phyloP scores from a whole-genome alignment of 2,888 invertebrate species.

The Sesamia inferens region DNA sequence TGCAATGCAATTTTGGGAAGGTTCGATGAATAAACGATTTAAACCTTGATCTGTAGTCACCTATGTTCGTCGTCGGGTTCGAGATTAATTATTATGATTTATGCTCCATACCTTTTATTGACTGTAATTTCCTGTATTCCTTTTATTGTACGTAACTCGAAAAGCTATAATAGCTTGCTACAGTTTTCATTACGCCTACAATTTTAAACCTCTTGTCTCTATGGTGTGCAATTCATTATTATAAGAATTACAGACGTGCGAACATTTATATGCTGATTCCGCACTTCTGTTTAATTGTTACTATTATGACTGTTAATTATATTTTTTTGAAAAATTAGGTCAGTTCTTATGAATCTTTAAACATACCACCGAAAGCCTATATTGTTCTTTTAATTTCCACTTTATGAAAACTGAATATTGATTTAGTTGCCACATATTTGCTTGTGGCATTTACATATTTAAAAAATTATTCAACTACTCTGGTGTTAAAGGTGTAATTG shows the following conservation, averaged over 20 bases:
- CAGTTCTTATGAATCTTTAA: slow-evolving; percentile 16
- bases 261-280: too few species aligned
- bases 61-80: neutral
- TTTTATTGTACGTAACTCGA: neutral
- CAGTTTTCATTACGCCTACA: neutral
- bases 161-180: slow-evolving; percentile 4
- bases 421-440: slow-evolving; percentile 1
- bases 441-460: slow-evolving; percentile 29
- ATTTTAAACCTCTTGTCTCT: neutral
- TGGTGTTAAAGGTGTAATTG: slow-evolving; percentile 29
- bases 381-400: slow-evolving; percentile 17
- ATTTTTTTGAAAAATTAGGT: neutral
- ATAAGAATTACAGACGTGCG: too few species aligned
- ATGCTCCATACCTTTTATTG: neutral
- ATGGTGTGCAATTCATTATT: neutral
- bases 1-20: slow-evolving; percentile 6
- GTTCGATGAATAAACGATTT: slow-evolving; percentile 8
- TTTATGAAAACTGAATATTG: neutral
- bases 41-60: slow-evolving; percentile 3
- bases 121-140: neutral
- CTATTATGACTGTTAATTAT: slow-evolving; percentile 1
- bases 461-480: slow-evolving; percentile 20
- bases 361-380: neutral
- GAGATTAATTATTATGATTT: slow-evolving; percentile 4
- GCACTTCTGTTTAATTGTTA: neutral